These are phyloP conservation scores for Melanocharis versteri DNA, from an alignment of 2,113 vertebrate genomes.

Conservation along the genomic window DNA sequence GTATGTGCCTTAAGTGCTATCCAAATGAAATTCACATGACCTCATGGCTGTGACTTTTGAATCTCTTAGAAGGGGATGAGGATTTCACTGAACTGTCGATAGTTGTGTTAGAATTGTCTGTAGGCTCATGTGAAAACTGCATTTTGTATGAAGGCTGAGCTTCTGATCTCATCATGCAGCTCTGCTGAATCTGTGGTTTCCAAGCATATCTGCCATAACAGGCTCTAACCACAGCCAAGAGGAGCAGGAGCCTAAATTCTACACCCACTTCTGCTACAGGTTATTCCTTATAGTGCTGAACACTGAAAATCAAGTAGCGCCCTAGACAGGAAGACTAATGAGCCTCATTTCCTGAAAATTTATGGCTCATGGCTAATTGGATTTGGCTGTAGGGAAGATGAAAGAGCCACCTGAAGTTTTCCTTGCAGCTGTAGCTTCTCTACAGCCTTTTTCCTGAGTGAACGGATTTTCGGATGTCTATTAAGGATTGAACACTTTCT, in stretches of 20 bases:
- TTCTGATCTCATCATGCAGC: neutral
- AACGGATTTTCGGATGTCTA: neutral
- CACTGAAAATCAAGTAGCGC: neutral
- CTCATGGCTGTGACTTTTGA: neutral
- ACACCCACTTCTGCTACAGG: neutral
- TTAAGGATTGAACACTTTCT: neutral
- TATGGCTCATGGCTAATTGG: conserved; percentile 11
- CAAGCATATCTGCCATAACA: neutral
- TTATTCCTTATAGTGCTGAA: neutral
- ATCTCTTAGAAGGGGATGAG: neutral
- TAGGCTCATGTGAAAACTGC: neutral
- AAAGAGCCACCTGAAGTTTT: neutral
- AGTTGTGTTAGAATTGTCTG: neutral
- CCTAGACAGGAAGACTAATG: neutral
- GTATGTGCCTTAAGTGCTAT: neutral
- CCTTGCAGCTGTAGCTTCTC: neutral
- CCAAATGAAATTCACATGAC: neutral
- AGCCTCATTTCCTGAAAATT: conserved; percentile 15
- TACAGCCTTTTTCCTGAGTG: neutral
- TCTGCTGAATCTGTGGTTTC: neutral
- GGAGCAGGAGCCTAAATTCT: neutral
- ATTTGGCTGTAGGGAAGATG: neutral
- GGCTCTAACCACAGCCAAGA: neutral
- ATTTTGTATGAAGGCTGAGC: neutral
- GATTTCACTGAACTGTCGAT: neutral